Evolutionary conservation across 2,797 vertebrate genomes (phyloP).

Genomic region (Limosa lapponica): DNA sequence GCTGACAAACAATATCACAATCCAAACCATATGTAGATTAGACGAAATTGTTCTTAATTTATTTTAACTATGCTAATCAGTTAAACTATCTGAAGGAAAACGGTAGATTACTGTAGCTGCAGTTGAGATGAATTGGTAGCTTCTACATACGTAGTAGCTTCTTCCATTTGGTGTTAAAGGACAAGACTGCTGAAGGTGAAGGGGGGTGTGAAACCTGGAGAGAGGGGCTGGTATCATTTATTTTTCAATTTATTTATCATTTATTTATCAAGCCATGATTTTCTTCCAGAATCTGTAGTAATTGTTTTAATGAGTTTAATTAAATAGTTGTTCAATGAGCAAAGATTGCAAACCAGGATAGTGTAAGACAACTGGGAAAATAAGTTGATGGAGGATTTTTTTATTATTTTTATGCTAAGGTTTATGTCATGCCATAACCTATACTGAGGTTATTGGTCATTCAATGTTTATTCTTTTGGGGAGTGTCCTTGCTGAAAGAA

Average conservation of each 20-base stretch:
- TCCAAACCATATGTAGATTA: background rate
- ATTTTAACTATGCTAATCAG: background rate
- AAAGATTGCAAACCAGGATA: background rate
- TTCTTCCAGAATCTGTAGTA: background rate
- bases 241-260: background rate
- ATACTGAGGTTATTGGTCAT: background rate
- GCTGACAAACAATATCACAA: background rate
- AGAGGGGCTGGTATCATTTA: background rate
- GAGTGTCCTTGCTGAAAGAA: background rate
- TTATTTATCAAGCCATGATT: background rate
- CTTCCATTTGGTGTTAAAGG: background rate
- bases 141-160: background rate
- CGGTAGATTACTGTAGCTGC: background rate
- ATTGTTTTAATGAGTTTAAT: background rate
- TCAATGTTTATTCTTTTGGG: background rate
- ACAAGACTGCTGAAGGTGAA: background rate
- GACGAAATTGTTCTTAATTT: background rate
- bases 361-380: background rate
- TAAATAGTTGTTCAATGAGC: background rate
- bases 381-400: background rate
- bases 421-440: background rate
- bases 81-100: background rate
- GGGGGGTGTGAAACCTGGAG: background rate
- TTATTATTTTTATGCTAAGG: background rate
- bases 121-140: background rate